These are phyloP conservation scores for Whitmania pigra DNA, from an alignment of 1,140 invertebrate species.

Conservation along the genomic window DNA sequence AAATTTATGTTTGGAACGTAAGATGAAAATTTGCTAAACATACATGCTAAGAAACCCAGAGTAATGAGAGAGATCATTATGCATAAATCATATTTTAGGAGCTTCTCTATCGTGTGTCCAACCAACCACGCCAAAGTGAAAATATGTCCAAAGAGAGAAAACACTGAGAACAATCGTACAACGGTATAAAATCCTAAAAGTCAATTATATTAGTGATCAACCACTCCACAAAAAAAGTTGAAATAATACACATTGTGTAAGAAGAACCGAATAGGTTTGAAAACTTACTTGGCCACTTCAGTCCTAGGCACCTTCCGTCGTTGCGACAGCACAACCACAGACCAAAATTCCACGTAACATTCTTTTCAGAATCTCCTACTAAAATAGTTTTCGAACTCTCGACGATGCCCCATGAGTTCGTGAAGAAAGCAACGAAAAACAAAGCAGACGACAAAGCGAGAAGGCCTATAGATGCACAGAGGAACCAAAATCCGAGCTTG, in stretches of 20 bases:
- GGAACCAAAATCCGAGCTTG: too few relatives aligned
- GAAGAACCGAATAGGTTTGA: not conserved
- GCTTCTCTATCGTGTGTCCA: conserved; percentile 23
- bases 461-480: conserved; percentile 7
- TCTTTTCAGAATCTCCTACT: not conserved
- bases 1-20: too few relatives aligned
- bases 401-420: conserved; percentile 20
- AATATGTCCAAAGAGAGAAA: conserved; percentile 15
- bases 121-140: conserved; percentile 22
- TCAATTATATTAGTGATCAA: not conserved
- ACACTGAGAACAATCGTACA: conserved; percentile 15
- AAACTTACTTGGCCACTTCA: conserved; percentile 16
- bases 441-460: conserved; percentile 16
- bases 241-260: too few relatives aligned
- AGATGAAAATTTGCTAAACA: not conserved
- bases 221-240: too few relatives aligned
- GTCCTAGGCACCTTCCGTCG: conserved; percentile 18
- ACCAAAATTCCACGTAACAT: conserved; percentile 18
- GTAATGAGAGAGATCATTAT: conserved; percentile 21
- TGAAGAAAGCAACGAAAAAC: conserved; percentile 20
- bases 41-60: conserved; percentile 16
- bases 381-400: not conserved
- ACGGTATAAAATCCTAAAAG: conserved; percentile 21
- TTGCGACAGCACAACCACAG: conserved; percentile 22
- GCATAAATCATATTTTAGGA: conserved; percentile 20